Evolutionary conservation across 2,888 invertebrate species (phyloP), one percentile per base, ranked within the genome.

Genomic region (Xylocampa areola): DNA sequence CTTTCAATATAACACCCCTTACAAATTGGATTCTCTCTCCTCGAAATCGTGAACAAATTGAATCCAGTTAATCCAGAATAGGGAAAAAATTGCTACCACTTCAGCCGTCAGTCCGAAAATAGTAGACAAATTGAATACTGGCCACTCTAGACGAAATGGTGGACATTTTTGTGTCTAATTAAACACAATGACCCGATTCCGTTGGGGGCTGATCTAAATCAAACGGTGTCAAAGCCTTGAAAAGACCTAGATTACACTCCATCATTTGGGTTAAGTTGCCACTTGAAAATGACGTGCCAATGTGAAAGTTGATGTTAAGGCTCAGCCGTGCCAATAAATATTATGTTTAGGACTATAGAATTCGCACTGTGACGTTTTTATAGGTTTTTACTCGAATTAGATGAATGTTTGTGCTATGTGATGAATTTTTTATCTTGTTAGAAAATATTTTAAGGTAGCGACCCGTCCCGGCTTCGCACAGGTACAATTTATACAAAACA

Each of bases 191-290:
- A 50, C 68, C 64, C 11, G 60, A 50, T 71, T 21, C 6, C 10
- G 4, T 32, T 40, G 4, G 11, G 27, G 50, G 51, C 54, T 40
- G 54, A 63, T 62, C 51, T 25, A 25, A 69, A 73, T 61, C 57
- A 25, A 70, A 65, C 41, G 30, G 45, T 73, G 73, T 73, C 70
- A 68, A 48, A 69, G 37, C 53, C 62, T 61, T 50, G 45, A 41
- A 36, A 50, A 59, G 63, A 52, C 66, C 67, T 67, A 69, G 59
- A 59, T 60, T 35, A 37, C 41, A 27, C 29, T 14, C 11, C 43
- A 27, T 27, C 47, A 65, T 55, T 53, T 50, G 60, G 73, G 73
- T 73, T 65, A 68, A 68, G 70, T 57, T 55, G 30, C 6, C 33
- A 61, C 68, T 68, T 53, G 29, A 59, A 35, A 54, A 16, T 33